Base-by-base conservation (phyloP, 2,113 vertebrate genomes). In the Dipodomys spectabilis region DNA sequence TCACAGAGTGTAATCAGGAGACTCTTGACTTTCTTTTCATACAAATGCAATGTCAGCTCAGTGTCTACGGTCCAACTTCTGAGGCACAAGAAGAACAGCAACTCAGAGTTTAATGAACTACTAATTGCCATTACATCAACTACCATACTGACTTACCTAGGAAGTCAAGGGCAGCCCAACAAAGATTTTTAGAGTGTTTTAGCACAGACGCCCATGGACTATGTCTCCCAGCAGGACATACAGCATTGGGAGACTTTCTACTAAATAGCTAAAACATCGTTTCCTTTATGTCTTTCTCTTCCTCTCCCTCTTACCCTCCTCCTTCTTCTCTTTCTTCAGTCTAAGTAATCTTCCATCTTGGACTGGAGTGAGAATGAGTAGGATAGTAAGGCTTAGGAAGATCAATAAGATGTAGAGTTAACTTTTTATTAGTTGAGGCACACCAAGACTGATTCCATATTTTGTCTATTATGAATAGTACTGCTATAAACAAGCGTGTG, bases 131-230 rank as follows among this genome's bases (percentile, higher is more conserved):
- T 69, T 22, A 78, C n/a, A 60, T 69, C 57, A 23, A 6, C 15
- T 30, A 72, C 22, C 74, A 32, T 2, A 1, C 32, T 53, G 0
- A 1, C 44, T 69, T 81, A 12, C 39, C 23, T 16, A 28, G 30
- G 20, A 4, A 1, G 5, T 53, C 81, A 82, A 69, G 23, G 7
- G 20, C 3, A 1, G 5, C 49, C 84, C 78, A 73, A 20, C 6
- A 19, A 44, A 53, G 49, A 39, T 67, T 64, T 80, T 60, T 69
- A 68, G 68, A 82, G 22, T 23, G 75, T 53, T 44, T 71, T 60
- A 11, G 19, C n/a, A 6, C 23, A 1, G 23, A 49, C 80, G 12
- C n/a, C 71, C 22, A 5, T 3, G 4, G 12, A n/a, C 0, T 1
- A 0, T 8, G 23, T 65, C 44, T 79, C 73, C 12, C 11, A 45